Evolutionary conservation across 2,797 vertebrate genomes (phyloP), one percentile per base, ranked within the genome.

Genomic region (Neoniphon sammara): DNA sequence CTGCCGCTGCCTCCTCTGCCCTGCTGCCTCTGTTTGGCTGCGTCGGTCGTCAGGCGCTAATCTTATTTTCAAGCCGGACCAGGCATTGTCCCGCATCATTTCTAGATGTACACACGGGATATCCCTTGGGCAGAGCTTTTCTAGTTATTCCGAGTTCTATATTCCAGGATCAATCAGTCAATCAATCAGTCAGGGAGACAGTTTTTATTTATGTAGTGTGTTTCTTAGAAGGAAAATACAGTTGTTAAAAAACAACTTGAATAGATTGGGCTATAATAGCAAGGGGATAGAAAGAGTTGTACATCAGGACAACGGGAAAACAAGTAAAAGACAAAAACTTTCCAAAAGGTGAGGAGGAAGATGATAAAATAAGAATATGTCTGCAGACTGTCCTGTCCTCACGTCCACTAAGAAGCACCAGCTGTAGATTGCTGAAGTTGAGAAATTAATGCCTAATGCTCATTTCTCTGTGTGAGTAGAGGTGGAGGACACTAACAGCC

Each of bases 361-460:
- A 34, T 34, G 31, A 34, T 34, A 39, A 39, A 39, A 39, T 10
- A 39, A 39, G 36, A 39, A 39, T 39, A 39, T 39, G 36, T 39
- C 36, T 7, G 9, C 36, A 39, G 36, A 39, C 36, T 39, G 4
- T 34, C n/a, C n/a, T n/a, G n/a, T n/a, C n/a, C n/a, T n/a, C n/a
- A n/a, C n/a, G n/a, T n/a, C n/a, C n/a, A n/a, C n/a, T n/a, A n/a
- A n/a, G n/a, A n/a, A n/a, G n/a, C n/a, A n/a, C n/a, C n/a, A n/a
- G 8, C 63, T 73, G 50, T 25, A 31, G 50, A 42, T 58, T 70
- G 10, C 30, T 44, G 5, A 15, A 66, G 55, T 36, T 2, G 47
- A 63, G 53, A 67, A 67, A 77, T 80, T 56, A 9, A 63, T 59
- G 67, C 47, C 42, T 58, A 52, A 66, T 57, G 44, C 73, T 52